Evolutionary conservation across 1,140 invertebrate species (phyloP).

Genomic region (Orchestia grillus): DNA sequence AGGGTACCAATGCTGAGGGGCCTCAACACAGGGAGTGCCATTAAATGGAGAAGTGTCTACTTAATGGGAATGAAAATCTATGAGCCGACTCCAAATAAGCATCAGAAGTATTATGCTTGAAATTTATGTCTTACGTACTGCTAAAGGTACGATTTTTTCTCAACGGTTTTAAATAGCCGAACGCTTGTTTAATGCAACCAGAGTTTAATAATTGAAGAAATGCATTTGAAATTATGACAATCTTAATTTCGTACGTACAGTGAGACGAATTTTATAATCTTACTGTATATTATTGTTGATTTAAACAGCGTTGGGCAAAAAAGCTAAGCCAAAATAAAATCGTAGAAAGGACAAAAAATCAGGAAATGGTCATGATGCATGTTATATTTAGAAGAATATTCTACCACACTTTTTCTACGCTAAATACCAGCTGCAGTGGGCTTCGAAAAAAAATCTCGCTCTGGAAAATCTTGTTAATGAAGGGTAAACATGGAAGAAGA

Average conservation of each 20-base stretch:
- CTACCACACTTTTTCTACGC: background rate
- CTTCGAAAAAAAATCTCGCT: background rate
- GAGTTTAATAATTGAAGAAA: background rate
- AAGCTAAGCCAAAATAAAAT: too few species aligned
- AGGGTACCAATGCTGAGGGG: background rate
- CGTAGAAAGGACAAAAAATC: too few species aligned
- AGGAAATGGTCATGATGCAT: too few species aligned
- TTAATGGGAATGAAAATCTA: background rate
- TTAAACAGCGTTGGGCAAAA: background rate
- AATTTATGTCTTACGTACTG: background rate
- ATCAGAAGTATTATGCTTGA: background rate
- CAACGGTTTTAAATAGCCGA: background rate
- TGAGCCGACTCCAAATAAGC: background rate
- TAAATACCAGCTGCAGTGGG: background rate
- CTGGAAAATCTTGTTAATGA: background rate
- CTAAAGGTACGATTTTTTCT: background rate
- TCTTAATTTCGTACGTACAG: background rate
- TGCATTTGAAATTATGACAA: background rate
- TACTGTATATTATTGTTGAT: background rate
- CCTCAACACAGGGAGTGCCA: too few species aligned
- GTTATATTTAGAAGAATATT: background rate
- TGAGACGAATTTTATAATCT: background rate
- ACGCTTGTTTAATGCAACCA: background rate
- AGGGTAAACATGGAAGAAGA: background rate
- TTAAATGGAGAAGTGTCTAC: too few species aligned